Percentiles rank a stretch among this genome's conserved stretches.
Evolutionary conservation across 2,113 vertebrate genomes (phyloP).

Genomic region (Scytalopus superciliaris): DNA sequence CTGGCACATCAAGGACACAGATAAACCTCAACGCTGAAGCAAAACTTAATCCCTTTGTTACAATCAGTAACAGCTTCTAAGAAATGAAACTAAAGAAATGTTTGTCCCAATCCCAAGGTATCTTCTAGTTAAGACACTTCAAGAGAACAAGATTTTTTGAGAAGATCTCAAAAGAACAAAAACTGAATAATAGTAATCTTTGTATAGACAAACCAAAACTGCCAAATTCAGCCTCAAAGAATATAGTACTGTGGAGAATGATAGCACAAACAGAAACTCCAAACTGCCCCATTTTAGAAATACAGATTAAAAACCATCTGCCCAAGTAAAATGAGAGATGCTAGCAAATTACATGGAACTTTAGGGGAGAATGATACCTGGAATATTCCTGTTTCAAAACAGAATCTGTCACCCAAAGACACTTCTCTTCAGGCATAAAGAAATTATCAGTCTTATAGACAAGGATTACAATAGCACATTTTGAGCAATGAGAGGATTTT

Average conservation of each 20-base stretch:
- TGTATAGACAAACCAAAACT: not conserved
- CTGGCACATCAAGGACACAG: not conserved
- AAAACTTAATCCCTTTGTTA: not conserved
- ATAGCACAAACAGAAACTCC: not conserved
- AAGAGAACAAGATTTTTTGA: not conserved
- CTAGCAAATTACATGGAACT: not conserved
- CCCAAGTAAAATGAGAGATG: not conserved
- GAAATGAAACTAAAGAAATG: not conserved
- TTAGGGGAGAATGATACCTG: not conserved
- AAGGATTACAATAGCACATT: not conserved
- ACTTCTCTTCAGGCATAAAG: not conserved
- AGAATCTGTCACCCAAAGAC: not conserved
- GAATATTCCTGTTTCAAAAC: not conserved
- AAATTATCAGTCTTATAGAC: not conserved
- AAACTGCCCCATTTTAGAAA: not conserved
- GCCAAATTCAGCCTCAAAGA: not conserved
- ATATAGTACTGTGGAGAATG: not conserved
- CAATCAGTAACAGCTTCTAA: not conserved
- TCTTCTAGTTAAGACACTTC: not conserved
- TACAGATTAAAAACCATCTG: not conserved
- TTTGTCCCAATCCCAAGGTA: not conserved
- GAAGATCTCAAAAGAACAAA: not conserved
- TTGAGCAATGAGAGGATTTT: not conserved
- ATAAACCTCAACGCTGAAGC: not conserved
- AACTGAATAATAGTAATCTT: not conserved